These are phyloP conservation scores for Lepidocyrtoides sp. DNA, from an alignment of 2,888 invertebrate genomes.

Conservation along the genomic window DNA sequence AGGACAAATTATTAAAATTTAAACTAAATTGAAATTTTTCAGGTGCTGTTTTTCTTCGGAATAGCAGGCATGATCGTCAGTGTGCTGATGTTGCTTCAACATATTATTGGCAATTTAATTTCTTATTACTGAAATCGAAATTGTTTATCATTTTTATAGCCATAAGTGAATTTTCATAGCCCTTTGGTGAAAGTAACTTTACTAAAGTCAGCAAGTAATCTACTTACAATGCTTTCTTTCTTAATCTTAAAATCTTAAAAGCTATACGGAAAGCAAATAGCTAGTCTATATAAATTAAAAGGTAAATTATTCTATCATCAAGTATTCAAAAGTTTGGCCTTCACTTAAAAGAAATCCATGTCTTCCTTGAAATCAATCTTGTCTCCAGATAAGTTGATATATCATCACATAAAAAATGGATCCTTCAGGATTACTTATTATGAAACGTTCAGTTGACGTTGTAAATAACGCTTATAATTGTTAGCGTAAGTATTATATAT, in stretches of 20 bases:
- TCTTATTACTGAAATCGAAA: constrained; percentile 30
- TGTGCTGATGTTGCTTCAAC: constrained; percentile 67
- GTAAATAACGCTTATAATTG: not conserved
- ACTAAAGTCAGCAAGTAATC: too few relatives aligned
- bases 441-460: not conserved
- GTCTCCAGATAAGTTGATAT: constrained; percentile 58
- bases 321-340: constrained; percentile 56
- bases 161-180: too few relatives aligned
- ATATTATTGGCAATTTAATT: constrained; percentile 55
- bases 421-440: constrained; percentile 7
- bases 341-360: constrained; percentile 47
- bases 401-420: constrained; percentile 53
- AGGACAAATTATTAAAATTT: too few relatives aligned
- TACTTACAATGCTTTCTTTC: too few relatives aligned
- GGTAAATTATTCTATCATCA: too few relatives aligned
- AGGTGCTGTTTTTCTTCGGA: constrained; percentile 76
- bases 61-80: constrained; percentile 74
- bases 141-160: not conserved
- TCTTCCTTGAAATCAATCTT: constrained; percentile 74
- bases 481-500: not conserved
- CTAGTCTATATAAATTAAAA: too few relatives aligned
- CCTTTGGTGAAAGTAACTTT: too few relatives aligned
- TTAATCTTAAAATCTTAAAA: too few relatives aligned
- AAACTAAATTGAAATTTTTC: not conserved
- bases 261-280: too few relatives aligned